These are phyloP conservation scores for Podocnemis expansa DNA, from an alignment of 2,113 vertebrate species.

Conservation along the genomic window DNA sequence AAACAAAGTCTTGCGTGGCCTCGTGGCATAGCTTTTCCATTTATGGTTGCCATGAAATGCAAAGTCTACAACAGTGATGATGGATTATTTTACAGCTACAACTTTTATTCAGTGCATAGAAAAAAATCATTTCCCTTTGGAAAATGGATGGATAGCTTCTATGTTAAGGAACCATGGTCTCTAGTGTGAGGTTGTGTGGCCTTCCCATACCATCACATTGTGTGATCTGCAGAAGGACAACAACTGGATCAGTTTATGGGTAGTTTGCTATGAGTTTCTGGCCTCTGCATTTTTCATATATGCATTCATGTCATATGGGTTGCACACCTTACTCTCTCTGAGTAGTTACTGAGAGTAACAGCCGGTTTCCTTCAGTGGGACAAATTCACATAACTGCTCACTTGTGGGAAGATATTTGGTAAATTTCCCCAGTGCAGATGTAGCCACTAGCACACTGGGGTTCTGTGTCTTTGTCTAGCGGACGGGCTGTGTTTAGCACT, in stretches of 20 bases:
- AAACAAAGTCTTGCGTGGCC: not conserved
- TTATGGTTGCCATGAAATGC: not conserved
- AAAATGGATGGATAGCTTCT: not conserved
- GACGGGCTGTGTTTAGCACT: fast-evolving
- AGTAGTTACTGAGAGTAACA: not conserved
- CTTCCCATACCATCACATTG: not conserved
- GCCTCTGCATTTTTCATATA: not conserved
- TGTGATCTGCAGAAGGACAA: not conserved
- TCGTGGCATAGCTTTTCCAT: not conserved
- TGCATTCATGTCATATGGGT: not conserved
- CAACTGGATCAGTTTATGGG: not conserved
- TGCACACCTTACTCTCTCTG: not conserved
- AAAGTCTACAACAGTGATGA: not conserved
- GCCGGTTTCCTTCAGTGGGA: not conserved
- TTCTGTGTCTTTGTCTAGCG: not conserved
- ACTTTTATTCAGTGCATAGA: not conserved
- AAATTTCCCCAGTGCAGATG: not conserved
- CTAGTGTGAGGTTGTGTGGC: not conserved
- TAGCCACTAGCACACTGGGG: not conserved
- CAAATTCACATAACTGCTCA: not conserved
- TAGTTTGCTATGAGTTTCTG: fast-evolving
- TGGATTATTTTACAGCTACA: not conserved
- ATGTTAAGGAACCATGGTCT: not conserved
- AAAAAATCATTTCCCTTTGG: not conserved
- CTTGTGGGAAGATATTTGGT: not conserved